Evolutionary conservation across 2,113 vertebrate genomes (phyloP), one percentile per base, ranked within the genome.

Genomic region (Dicrurus megarhynchus): DNA sequence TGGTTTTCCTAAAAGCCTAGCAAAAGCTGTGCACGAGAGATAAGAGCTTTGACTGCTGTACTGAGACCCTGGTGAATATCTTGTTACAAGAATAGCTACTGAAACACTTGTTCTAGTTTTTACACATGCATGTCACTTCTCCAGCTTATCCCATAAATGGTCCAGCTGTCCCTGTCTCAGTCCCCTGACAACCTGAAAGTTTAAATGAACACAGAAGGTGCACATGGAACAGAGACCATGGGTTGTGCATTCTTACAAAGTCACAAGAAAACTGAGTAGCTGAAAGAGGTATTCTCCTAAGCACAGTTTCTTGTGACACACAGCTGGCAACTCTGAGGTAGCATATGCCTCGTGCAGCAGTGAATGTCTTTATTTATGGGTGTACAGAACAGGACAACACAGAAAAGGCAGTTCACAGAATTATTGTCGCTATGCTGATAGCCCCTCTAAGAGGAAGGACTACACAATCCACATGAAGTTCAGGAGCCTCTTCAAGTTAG

Each of bases 211-310:
- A 28, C 42, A 53, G 68, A 77, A 69, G 50, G 27, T 20, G 12
- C 14, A 22, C 1, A 1, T 1, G 13, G 41, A 77, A 53, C 0
- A 4, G n/a, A 84, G 42, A 81, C 46, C 35, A n/a, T 2, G 11
- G 23, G 11, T 27, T 39, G 21, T 59, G 30, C 10, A 64, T 91
- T 64, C 26, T 21, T n/a, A n/a, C 41, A 21, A n/a, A 92, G 9
- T 27, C 28, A 39, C 3, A 11, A 76, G 33, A 32, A 76, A 93
- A 41, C 9, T 1, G 13, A 85, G 16, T 16, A 46, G 41, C 32
- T 77, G 44, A 42, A 78, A 87, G 74, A 42, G 8, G 4, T 37
- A 2, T 68, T 42, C 74, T 90, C 69, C 27, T 32, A 53, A 65
- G 20, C 16, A 41, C 2, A 0, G 20, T 57, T 78, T 84, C n/a